phyloP scores from a whole-genome alignment of 2,113 vertebrate species.

The Casuarius casuarius region DNA sequence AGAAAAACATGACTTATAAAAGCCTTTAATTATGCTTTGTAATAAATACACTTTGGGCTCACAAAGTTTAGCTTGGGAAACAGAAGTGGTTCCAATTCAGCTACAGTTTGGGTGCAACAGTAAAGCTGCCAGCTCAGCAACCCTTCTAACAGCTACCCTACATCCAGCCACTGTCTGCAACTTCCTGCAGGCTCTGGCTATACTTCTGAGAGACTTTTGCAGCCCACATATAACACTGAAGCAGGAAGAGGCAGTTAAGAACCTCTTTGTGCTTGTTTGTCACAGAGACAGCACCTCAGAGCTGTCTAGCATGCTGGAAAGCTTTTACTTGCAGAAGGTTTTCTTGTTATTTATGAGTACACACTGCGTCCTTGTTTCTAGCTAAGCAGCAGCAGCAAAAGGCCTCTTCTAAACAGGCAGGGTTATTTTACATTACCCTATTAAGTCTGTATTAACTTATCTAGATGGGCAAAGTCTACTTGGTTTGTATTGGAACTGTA shows the following conservation, averaged over 20 bases:
- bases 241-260: not conserved
- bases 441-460: not conserved
- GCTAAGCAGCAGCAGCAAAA: not conserved
- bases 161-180: not conserved
- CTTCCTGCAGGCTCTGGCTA: slow-evolving; percentile 1
- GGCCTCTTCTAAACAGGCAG: not conserved
- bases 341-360: not conserved
- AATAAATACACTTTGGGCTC: not conserved
- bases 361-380: not conserved
- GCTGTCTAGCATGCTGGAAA: not conserved
- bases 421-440: not conserved
- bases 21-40: not conserved
- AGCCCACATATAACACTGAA: not conserved
- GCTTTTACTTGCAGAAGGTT: not conserved
- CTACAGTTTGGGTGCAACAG: not conserved
- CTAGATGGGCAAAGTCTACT: not conserved
- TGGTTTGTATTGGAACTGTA: too few relatives aligned
- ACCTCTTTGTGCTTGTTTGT: not conserved
- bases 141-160: not conserved
- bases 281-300: not conserved
- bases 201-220: slow-evolving; percentile 4
- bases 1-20: not conserved
- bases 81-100: not conserved
- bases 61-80: not conserved
- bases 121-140: not conserved